Evolutionary conservation across 2,888 invertebrate species (phyloP), one percentile per base, ranked within the genome.

Genomic region (Nipponacmea schrenckii): DNA sequence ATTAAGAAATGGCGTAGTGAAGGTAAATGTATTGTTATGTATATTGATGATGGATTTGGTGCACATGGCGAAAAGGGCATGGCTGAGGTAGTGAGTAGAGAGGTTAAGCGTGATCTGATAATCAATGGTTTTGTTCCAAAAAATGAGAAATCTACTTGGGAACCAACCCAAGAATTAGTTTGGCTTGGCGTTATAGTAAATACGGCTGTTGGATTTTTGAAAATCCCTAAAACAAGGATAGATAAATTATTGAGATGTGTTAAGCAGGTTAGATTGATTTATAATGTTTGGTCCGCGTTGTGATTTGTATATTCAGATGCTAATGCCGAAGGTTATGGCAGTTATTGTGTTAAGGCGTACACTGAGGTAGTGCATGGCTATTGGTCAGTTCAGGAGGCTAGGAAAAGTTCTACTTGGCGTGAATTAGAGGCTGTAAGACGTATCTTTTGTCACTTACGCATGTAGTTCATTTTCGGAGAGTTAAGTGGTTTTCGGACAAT

Each of bases 11-110:
- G 74, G 73, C 31, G 73, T 50, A 56, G 67, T 63, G 76, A 76
- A 44, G 74, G 74, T 14, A 71, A 72, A 56, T 56, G 24, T 56
- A 56, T 71, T 10, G 45, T 74, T 62, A 74, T 76, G 74, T 76
- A 73, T 46, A 48, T 75, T 20, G 79, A 76, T 64, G 76, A 76
- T 48, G 76, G 74, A 44, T 69, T 76, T 64, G 72, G 68, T 12
- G 50, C 68, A 67, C 62, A 39, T n/a, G 27, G n/a, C n/a, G n/a
- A n/a, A n/a, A n/a, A n/a, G n/a, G n/a, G n/a, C n/a, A n/a, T n/a
- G n/a, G n/a, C n/a, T n/a, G n/a, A n/a, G n/a, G n/a, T n/a, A n/a
- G n/a, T n/a, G n/a, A n/a, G n/a, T n/a, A n/a, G n/a, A n/a, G n/a
- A n/a, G n/a, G n/a, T n/a, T n/a, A n/a, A n/a, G n/a, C n/a, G n/a